Percentiles rank a stretch among this genome's conserved stretches.
These are phyloP conservation scores for Ptilorrhoa leucosticta DNA, from an alignment of 2,113 vertebrate species.

Conservation along the genomic window DNA sequence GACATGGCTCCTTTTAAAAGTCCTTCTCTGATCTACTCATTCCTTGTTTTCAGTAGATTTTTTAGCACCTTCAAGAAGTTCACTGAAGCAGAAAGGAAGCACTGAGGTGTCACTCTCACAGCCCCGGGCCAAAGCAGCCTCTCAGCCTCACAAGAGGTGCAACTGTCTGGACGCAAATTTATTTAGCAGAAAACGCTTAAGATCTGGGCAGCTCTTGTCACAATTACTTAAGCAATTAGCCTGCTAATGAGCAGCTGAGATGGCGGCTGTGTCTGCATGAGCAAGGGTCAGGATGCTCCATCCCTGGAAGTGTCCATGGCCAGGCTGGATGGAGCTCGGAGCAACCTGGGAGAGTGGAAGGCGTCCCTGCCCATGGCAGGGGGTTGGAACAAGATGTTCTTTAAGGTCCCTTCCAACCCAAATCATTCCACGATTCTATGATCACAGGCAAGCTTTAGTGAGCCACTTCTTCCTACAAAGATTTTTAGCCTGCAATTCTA, in stretches of 20 bases:
- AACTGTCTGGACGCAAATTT: neutral
- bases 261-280: neutral
- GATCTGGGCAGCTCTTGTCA: neutral
- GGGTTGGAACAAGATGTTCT: fast-evolving
- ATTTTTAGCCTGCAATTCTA: neutral
- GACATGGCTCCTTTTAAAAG: neutral
- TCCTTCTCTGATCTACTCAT: neutral
- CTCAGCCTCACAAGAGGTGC: neutral
- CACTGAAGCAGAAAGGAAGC: neutral
- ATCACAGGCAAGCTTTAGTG: neutral
- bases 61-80: neutral
- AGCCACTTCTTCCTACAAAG: neutral
- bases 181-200: neutral
- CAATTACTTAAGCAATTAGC: neutral
- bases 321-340: neutral
- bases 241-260: neutral
- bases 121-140: neutral
- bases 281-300: neutral
- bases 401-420: neutral
- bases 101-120: neutral
- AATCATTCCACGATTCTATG: neutral
- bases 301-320: neutral
- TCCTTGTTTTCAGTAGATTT: neutral
- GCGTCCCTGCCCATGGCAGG: neutral
- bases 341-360: neutral